Conservation (phyloP, 2,888 invertebrate species). For the Hymenopus coronatus region DNA sequence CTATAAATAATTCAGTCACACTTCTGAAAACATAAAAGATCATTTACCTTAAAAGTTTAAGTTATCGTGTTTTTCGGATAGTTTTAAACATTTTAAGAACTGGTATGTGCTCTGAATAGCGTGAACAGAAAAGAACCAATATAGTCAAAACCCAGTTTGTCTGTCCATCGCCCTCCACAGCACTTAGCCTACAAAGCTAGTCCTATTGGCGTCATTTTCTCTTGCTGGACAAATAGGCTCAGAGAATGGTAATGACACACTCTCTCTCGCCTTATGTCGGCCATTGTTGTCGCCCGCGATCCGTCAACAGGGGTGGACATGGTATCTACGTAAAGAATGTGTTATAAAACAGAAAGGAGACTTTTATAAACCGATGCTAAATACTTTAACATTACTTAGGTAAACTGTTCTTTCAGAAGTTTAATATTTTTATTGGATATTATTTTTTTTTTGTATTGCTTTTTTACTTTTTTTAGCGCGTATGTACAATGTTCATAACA, state of each 20-base stretch:
- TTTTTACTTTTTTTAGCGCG: no score
- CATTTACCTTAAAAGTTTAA: no score
- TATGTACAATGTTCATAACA: no score
- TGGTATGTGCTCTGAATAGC: neutral
- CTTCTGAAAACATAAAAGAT: no score
- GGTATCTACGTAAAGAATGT: no score
- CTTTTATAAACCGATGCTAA: no score
- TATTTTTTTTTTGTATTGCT: no score
- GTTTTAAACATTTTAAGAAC: neutral
- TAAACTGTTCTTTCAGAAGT: no score
- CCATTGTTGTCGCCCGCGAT: neutral
- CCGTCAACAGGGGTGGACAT: neutral
- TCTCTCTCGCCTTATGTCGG: neutral
- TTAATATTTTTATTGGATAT: no score
- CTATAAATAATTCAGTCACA: no score
- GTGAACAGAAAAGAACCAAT: neutral
- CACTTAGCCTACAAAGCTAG: neutral
- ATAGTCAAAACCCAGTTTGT: neutral
- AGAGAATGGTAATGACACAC: neutral
- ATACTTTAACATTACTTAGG: no score
- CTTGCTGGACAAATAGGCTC: neutral
- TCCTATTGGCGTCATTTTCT: neutral
- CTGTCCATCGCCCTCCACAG: neutral
- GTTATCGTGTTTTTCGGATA: neutral
- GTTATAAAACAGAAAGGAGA: no score